These are phyloP conservation scores for Drosophila mettleri DNA, from an alignment of 2,888 invertebrate species.

Conservation along the genomic window DNA sequence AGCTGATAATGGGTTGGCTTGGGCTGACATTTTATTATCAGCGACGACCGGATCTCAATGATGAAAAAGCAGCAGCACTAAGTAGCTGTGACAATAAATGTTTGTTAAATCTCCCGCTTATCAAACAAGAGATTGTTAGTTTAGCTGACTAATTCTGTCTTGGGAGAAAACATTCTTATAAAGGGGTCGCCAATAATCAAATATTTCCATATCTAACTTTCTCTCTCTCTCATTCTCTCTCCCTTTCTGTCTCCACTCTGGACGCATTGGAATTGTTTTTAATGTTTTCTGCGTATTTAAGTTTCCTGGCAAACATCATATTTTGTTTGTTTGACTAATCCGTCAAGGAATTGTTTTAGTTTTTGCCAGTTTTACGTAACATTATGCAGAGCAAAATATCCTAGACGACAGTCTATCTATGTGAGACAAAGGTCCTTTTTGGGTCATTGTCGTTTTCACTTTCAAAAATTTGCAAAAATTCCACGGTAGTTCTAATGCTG, in stretches of 20 bases:
- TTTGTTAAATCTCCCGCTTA: slow-evolving; percentile 35
- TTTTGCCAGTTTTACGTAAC: slow-evolving; percentile 67
- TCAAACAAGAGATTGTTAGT: slow-evolving; percentile 37
- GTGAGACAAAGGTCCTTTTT: slow-evolving; percentile 24
- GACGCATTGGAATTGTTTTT: slow-evolving; percentile 38
- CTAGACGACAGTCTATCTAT: not conserved
- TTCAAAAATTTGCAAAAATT: slow-evolving; percentile 58
- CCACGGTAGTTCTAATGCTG: slow-evolving; percentile 67
- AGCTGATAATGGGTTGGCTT: slow-evolving; percentile 60
- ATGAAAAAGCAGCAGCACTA: slow-evolving; percentile 27
- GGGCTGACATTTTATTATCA: slow-evolving; percentile 49
- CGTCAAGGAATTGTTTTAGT: slow-evolving; percentile 53
- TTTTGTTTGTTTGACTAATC: slow-evolving; percentile 37
- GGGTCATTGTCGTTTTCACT: slow-evolving; percentile 71
- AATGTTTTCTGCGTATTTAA: slow-evolving; percentile 64
- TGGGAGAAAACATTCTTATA: slow-evolving; percentile 8
- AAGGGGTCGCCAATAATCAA: slow-evolving; percentile 6
- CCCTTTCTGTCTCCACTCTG: not conserved
- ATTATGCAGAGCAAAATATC: slow-evolving; percentile 73
- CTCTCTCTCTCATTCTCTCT: not conserved
- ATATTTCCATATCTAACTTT: not conserved
- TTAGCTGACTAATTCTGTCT: slow-evolving; percentile 62
- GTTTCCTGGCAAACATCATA: slow-evolving; percentile 41
- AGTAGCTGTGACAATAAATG: slow-evolving; percentile 39
- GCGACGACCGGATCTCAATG: slow-evolving; percentile 55